Conservation (phyloP, 1,140 invertebrate genomes). For the Hermetia illucens region DNA sequence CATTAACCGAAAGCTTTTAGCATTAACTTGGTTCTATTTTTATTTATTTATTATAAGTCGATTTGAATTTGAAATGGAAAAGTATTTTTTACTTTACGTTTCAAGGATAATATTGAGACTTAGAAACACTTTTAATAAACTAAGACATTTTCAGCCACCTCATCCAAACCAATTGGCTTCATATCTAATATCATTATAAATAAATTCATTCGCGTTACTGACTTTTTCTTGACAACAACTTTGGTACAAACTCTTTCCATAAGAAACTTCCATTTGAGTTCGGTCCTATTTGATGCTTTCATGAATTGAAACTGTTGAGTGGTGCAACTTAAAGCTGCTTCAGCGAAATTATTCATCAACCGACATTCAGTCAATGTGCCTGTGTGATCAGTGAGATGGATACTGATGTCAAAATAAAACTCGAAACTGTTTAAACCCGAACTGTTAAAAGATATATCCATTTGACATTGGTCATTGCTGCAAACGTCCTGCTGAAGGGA, state of each 20-base stretch:
- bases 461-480: slow-evolving; percentile 14
- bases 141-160: slow-evolving; percentile 11
- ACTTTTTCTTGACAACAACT: slow-evolving; percentile 28
- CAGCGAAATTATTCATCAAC: slow-evolving; percentile 31
- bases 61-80: no score
- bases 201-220: slow-evolving; percentile 12
- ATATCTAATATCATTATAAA: slow-evolving; percentile 16
- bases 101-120: no score
- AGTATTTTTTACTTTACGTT: no score
- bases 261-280: slow-evolving; percentile 37
- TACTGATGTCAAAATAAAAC: slow-evolving; percentile 34
- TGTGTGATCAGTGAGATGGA: slow-evolving; percentile 38
- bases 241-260: slow-evolving; percentile 33
- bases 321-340: slow-evolving; percentile 18
- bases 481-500: slow-evolving; percentile 10
- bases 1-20: no score
- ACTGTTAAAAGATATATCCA: slow-evolving; percentile 14
- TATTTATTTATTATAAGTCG: no score
- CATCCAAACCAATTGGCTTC: slow-evolving; percentile 8
- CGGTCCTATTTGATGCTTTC: slow-evolving; percentile 25
- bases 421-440: slow-evolving; percentile 25
- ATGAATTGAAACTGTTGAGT: slow-evolving; percentile 1
- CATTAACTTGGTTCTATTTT: no score
- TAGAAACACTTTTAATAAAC: no score
- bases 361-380: slow-evolving; percentile 33